Evolutionary conservation across 2,888 invertebrate genomes (phyloP).

Genomic region (Heterodera filipjevi): DNA sequence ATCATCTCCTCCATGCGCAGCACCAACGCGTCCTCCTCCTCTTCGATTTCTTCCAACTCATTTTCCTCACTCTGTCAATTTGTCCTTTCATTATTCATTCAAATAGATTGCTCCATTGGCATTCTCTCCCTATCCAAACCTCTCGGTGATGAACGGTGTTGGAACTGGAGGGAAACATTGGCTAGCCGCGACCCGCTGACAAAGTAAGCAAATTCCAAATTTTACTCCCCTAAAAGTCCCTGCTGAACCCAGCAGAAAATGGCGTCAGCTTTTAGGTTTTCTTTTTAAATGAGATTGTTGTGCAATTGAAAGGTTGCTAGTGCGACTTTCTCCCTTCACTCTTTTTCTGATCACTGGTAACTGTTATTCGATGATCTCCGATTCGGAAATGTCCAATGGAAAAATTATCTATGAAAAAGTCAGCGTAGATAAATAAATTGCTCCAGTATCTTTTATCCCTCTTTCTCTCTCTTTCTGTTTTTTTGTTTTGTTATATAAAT

Average conservation of each 20-base stretch:
- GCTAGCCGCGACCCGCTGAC: background rate
- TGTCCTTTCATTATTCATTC: background rate
- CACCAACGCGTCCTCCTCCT: slow-evolving; percentile 19
- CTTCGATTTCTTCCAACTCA: background rate
- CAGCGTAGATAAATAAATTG: too few species aligned
- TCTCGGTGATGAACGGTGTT: background rate
- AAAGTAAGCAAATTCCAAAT: background rate
- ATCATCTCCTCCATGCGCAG: slow-evolving; percentile 26
- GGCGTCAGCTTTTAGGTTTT: background rate
- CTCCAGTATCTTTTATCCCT: too few species aligned
- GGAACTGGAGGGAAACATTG: background rate
- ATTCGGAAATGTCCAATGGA: too few species aligned
- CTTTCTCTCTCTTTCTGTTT: too few species aligned
- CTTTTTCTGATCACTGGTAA: background rate
- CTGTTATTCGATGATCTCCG: background rate
- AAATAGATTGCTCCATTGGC: background rate
- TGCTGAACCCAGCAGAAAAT: background rate
- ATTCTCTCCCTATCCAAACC: background rate
- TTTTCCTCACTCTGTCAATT: background rate
- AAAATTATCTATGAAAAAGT: too few species aligned
- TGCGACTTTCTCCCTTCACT: background rate
- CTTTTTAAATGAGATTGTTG: background rate
- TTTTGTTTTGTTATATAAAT: too few species aligned
- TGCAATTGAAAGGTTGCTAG: background rate
- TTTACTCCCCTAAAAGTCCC: background rate